Percentiles rank a stretch among this genome's conserved stretches.
phyloP scores from a whole-genome alignment of 2,888 invertebrate species.

The Microplitis manilae region DNA sequence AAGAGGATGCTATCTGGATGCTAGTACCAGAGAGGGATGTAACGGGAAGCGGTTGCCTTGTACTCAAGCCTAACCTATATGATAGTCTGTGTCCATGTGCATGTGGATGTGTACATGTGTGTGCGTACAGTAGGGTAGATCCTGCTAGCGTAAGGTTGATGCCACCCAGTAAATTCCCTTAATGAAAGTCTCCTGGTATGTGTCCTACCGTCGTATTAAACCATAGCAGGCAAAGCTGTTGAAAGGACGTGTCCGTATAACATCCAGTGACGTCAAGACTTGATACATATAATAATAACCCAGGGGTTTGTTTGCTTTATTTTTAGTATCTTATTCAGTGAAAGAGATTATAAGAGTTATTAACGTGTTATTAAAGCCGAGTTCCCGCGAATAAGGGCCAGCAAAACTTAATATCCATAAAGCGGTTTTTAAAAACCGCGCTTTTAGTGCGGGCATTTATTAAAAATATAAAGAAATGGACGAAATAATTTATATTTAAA shows the following conservation, averaged over 20 bases:
- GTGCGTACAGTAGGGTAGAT: conserved; percentile 44
- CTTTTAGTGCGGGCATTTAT: too few species aligned
- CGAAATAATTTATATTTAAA: not conserved
- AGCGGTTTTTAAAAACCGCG: too few species aligned
- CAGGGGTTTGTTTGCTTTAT: not conserved
- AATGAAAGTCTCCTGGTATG: conserved; percentile 68
- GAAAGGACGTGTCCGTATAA: conserved; percentile 52
- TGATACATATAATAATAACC: conserved; percentile 16
- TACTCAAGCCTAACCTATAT: not conserved
- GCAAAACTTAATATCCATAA: too few species aligned
- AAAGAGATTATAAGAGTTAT: not conserved
- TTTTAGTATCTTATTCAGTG: conserved; percentile 1
- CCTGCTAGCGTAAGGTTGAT: conserved; percentile 53
- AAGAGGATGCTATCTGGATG: conserved; percentile 19
- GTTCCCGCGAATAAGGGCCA: too few species aligned
- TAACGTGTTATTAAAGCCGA: not conserved
- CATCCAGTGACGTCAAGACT: not conserved
- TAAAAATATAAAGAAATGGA: too few species aligned
- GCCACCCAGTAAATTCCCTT: conserved; percentile 67
- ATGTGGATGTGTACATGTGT: not conserved
- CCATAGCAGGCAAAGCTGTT: conserved; percentile 59
- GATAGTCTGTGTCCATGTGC: not conserved
- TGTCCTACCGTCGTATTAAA: conserved; percentile 67
- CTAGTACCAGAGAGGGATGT: conserved; percentile 37
- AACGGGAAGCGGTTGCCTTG: conserved; percentile 11